Evolutionary conservation across 35 echinoderm and acorn worm genomes (phyloP).

Genomic region (Amphiura filiformis): DNA sequence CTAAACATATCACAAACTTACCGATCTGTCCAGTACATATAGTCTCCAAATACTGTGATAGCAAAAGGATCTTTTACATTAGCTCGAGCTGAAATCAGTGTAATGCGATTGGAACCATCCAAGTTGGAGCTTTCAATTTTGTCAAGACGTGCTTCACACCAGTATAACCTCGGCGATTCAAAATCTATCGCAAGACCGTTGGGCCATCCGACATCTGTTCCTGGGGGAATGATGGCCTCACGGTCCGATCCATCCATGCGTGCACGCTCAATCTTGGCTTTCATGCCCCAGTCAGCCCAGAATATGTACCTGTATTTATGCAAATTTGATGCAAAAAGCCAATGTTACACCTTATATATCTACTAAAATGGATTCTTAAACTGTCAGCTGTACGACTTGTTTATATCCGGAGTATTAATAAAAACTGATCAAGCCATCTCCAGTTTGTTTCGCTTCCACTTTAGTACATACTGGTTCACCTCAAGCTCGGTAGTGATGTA

Average conservation of each 20-base stretch:
- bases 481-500: too few relatives aligned
- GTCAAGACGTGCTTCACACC: slow-evolving; percentile 69
- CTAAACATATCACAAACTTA: slow-evolving; percentile 21
- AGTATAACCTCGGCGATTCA: slow-evolving; percentile 47
- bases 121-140: slow-evolving; percentile 55
- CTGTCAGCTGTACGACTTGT: too few relatives aligned
- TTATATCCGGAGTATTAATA: too few relatives aligned
- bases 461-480: too few relatives aligned
- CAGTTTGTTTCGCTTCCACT: too few relatives aligned
- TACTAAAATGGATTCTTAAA: too few relatives aligned
- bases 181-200: slow-evolving; percentile 81
- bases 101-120: slow-evolving; percentile 21
- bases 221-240: slow-evolving; percentile 31
- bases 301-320: slow-evolving; percentile 54
- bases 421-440: too few relatives aligned
- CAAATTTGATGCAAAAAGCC: too few relatives aligned
- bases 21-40: slow-evolving; percentile 92
- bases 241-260: slow-evolving; percentile 54
- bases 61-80: slow-evolving; percentile 49
- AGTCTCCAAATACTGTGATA: slow-evolving; percentile 60
- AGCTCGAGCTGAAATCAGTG: background rate
- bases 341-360: too few relatives aligned
- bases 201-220: slow-evolving; percentile 44
- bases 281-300: slow-evolving; percentile 63
- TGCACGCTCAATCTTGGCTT: slow-evolving; percentile 52